Conservation (phyloP, 1,140 invertebrate genomes). For the Chlorops oryzae region DNA sequence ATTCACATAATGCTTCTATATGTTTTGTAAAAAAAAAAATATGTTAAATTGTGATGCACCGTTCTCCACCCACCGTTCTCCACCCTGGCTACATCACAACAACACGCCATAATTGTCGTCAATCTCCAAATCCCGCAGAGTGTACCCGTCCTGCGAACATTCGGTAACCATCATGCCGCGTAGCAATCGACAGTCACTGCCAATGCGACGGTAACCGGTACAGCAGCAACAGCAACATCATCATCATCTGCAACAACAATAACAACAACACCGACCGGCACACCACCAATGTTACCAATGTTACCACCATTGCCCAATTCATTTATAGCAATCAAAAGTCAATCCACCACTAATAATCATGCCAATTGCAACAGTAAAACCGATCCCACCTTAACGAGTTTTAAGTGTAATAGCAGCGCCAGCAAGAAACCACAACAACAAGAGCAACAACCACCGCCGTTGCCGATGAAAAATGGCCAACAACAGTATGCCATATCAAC, state of each 20-base stretch:
- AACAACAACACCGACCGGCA: conserved; percentile 20
- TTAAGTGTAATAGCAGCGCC: conserved; percentile 34
- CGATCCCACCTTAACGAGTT: conserved; percentile 18
- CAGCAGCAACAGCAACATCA: conserved; percentile 20
- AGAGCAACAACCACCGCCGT: conserved; percentile 29
- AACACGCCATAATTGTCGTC: too few species aligned
- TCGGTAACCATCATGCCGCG: conserved; percentile 48
- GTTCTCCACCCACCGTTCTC: too few species aligned
- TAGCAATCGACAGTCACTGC: conserved; percentile 31
- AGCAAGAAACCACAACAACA: conserved; percentile 24
- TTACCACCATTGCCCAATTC: conserved; percentile 40
- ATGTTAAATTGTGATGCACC: too few species aligned
- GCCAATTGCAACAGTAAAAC: conserved; percentile 20
- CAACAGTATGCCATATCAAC: conserved; percentile 19
- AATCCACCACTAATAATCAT: conserved; percentile 24
- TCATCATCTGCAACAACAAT: conserved; percentile 5
- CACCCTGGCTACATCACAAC: too few species aligned
- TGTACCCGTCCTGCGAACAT: conserved; percentile 47
- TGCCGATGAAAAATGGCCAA: conserved; percentile 38
- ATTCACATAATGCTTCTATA: neutral
- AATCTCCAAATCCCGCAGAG: conserved; percentile 32
- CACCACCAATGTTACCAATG: conserved; percentile 36
- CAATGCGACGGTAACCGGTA: conserved; percentile 15
- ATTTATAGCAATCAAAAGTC: conserved; percentile 38
- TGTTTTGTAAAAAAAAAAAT: neutral